A percentile compares a stretch with the other conserved stretches of the same genome.
Evolutionary conservation across 2,888 invertebrate species (phyloP).

Genomic region (Ypsolopha scabrella): DNA sequence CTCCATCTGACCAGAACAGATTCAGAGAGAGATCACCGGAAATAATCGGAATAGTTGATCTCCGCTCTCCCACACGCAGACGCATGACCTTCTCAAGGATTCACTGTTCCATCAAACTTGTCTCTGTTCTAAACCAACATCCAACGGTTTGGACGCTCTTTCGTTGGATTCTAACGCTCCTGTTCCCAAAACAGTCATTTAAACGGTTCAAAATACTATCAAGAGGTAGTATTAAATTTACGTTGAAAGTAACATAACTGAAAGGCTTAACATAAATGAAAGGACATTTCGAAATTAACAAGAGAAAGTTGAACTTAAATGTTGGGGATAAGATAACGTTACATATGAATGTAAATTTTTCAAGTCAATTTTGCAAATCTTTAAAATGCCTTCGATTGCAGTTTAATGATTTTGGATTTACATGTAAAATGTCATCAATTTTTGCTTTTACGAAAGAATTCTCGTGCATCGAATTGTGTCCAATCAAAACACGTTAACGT

Average conservation of each 20-base stretch:
- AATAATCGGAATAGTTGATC: slow-evolving; percentile 17
- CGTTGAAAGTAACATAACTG: not conserved
- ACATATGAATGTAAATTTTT: not conserved
- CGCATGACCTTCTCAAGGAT: slow-evolving; percentile 1
- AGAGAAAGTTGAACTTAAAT: not conserved
- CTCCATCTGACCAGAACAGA: slow-evolving; percentile 7
- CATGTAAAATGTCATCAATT: not conserved
- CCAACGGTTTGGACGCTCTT: no score
- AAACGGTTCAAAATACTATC: no score
- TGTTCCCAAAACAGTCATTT: no score
- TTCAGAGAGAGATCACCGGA: slow-evolving; percentile 18
- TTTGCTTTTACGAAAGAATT: slow-evolving; percentile 3
- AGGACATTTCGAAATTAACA: not conserved
- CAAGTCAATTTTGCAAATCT: not conserved
- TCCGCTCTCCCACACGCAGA: not conserved
- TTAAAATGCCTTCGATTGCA: not conserved
- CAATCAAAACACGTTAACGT: slow-evolving; percentile 4
- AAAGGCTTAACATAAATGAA: not conserved
- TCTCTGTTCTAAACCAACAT: not conserved
- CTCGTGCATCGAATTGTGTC: slow-evolving; percentile 2
- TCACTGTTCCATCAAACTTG: not conserved
- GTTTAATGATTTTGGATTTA: not conserved
- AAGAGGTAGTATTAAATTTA: no score
- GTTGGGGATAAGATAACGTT: not conserved
- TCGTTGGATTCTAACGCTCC: no score